These are phyloP conservation scores for Actias luna DNA, from an alignment of 2,888 invertebrate genomes.

Conservation along the genomic window DNA sequence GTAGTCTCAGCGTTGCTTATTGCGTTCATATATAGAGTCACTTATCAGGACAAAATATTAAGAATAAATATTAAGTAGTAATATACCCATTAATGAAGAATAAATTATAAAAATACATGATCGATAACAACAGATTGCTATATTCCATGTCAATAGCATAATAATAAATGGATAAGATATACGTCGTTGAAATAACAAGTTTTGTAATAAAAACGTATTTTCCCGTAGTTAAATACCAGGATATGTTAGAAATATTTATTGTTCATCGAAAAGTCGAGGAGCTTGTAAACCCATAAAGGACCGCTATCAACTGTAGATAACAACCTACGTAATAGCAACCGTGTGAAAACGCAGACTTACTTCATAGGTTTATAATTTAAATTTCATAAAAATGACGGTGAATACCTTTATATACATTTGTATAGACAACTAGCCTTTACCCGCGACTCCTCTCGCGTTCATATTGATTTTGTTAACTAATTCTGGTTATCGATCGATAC, in stretches of 20 bases:
- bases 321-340: conserved; percentile 28
- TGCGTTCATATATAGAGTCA: no score
- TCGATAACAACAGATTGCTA: not conserved
- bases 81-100: no score
- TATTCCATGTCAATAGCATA: not conserved
- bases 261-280: conserved; percentile 27
- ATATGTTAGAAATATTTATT: conserved; percentile 28
- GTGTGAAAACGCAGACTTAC: conserved; percentile 30
- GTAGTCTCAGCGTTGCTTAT: no score
- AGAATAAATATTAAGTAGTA: no score
- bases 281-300: conserved; percentile 40
- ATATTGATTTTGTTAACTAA: no score
- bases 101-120: no score
- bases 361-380: not conserved
- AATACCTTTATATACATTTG: not conserved
- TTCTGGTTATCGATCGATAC: no score
- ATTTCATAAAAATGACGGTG: not conserved
- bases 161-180: not conserved
- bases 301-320: conserved; percentile 45
- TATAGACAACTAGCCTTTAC: no score
- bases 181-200: conserved; percentile 2
- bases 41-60: no score
- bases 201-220: conserved; percentile 26
- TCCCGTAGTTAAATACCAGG: conserved; percentile 25
- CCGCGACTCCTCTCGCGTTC: no score